Evolutionary conservation across 1,140 invertebrate species (phyloP).

Genomic region (Brachionus rubens): DNA sequence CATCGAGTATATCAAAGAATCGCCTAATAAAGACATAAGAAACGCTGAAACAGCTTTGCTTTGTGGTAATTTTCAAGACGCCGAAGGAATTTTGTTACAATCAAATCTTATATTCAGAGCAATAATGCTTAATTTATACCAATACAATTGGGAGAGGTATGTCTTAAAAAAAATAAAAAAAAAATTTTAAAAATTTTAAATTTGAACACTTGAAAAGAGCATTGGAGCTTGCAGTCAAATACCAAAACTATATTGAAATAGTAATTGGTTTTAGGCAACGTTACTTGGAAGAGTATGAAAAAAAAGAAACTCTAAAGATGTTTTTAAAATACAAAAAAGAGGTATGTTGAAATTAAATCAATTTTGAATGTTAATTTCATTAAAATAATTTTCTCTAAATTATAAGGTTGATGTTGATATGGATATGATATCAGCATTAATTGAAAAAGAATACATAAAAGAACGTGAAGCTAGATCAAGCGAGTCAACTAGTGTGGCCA

Average conservation of each 20-base stretch:
- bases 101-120: constrained; percentile 73
- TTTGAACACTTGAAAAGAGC: no score
- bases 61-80: constrained; percentile 73
- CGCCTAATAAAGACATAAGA: constrained; percentile 66
- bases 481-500: not conserved
- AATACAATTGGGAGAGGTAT: constrained; percentile 79
- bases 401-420: constrained; percentile 44
- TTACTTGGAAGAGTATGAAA: constrained; percentile 72
- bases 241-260: constrained; percentile 73
- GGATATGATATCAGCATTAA: constrained; percentile 29
- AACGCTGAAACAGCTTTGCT: constrained; percentile 77
- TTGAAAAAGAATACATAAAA: constrained; percentile 37
- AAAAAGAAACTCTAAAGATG: constrained; percentile 71
- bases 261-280: constrained; percentile 72
- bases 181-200: no score
- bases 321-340: constrained; percentile 68
- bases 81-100: constrained; percentile 76
- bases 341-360: constrained; percentile 61
- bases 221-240: constrained; percentile 76
- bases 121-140: constrained; percentile 73
- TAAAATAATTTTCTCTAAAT: not conserved
- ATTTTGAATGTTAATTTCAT: not conserved
- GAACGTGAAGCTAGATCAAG: constrained; percentile 26
- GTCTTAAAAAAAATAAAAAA: constrained; percentile 41
- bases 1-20: constrained; percentile 74